Conservation (phyloP, 1,140 invertebrate species). For the Arctopsyche grandis region DNA sequence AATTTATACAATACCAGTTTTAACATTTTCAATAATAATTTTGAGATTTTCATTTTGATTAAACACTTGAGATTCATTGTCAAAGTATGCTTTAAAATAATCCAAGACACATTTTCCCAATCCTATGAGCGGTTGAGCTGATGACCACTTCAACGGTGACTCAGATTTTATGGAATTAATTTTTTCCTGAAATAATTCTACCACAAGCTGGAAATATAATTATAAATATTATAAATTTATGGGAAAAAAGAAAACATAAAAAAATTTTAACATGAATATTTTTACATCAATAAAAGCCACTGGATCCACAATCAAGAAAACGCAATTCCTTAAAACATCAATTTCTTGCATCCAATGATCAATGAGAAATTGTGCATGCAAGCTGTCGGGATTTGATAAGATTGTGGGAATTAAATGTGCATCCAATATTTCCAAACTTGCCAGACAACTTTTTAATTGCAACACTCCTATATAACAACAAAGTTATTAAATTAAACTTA, state of each 20-base stretch:
- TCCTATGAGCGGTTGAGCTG: constrained; percentile 59
- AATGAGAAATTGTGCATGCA: constrained; percentile 65
- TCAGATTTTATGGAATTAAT: constrained; percentile 58
- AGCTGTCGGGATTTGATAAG: constrained; percentile 62
- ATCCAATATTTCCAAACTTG: constrained; percentile 73
- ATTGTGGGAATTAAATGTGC: constrained; percentile 72
- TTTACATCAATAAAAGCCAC: constrained; percentile 72
- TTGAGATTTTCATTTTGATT: constrained; percentile 56
- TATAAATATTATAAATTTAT: not conserved
- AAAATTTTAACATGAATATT: constrained; percentile 35
- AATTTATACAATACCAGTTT: constrained; percentile 59
- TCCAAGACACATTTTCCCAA: constrained; percentile 60
- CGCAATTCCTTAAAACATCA: constrained; percentile 65
- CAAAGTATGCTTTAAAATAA: constrained; percentile 61
- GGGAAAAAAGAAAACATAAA: too few relatives aligned
- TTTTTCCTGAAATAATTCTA: constrained; percentile 61
- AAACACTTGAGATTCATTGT: constrained; percentile 60
- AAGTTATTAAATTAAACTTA: not conserved
- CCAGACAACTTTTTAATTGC: constrained; percentile 70
- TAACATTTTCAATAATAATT: constrained; percentile 58
- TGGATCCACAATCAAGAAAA: constrained; percentile 74
- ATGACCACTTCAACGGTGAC: constrained; percentile 56
- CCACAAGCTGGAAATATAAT: constrained; percentile 57
- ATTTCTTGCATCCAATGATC: constrained; percentile 70
- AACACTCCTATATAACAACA: constrained; percentile 65